Percentiles rank a stretch among this genome's conserved stretches.
phyloP scores from a whole-genome alignment of 2,797 vertebrate species.

The Gymnothorax javanicus region DNA sequence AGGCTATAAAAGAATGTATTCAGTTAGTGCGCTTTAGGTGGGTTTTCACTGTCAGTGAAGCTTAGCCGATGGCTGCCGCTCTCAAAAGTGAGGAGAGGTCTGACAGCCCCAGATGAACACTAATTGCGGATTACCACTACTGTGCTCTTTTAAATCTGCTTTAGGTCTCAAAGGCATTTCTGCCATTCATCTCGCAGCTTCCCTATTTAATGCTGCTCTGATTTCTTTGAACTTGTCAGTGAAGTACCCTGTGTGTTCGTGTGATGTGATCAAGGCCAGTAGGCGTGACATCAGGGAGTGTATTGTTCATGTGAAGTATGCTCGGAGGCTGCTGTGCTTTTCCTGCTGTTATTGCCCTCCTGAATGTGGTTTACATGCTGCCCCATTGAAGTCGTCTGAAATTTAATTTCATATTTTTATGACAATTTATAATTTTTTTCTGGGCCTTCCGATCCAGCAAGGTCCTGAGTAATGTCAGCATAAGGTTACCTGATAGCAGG shows the following conservation, averaged over 20 bases:
- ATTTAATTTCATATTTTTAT: not conserved
- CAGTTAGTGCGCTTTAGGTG: not conserved
- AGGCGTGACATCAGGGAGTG: not conserved
- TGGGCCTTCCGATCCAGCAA: not conserved
- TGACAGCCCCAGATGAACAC: not conserved
- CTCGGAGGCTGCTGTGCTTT: not conserved
- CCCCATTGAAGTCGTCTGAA: not conserved
- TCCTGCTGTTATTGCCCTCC: not conserved
- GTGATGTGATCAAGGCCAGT: not conserved
- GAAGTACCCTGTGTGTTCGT: not conserved
- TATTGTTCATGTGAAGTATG: not conserved
- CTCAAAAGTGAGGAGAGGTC: not conserved
- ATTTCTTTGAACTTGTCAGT: not conserved
- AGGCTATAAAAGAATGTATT: not conserved
- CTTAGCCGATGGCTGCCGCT: not conserved
- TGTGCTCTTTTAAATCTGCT: conserved; percentile 7
- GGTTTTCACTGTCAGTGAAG: not conserved
- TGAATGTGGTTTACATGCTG: not conserved
- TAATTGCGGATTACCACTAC: not conserved
- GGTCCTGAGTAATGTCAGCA: not conserved
- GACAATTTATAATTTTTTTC: not conserved
- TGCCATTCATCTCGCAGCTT: not conserved
- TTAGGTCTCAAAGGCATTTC: not conserved
- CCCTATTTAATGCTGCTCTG: not conserved
- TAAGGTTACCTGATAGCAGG: not conserved